Evolutionary conservation across 2,797 vertebrate species (phyloP), one percentile per base, ranked within the genome.

Genomic region (Acanthiza pusilla): DNA sequence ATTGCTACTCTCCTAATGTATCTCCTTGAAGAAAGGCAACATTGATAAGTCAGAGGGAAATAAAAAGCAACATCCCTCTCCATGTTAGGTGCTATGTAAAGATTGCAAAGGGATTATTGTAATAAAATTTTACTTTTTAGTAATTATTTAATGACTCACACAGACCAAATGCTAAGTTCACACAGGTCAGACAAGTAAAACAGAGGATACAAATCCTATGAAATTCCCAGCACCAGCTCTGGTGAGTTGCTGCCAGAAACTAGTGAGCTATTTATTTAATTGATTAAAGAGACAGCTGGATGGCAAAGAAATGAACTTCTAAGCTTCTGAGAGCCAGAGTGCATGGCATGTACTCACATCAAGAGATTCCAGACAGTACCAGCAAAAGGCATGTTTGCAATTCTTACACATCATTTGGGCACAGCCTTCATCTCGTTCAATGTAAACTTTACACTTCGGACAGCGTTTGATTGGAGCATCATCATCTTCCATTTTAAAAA

Each of bases 381-480:
- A 99, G 98, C 99, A 99, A 98, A 99, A 99, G 91, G 99, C 99
- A 15, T 99, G 99, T 91, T 99, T 99, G 98, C 99, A 99, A 97
- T 99, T 99, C 98, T 99, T 99, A 95, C 99, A 99, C 99, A 99
- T 99, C 99, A 99, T 99, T 97, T 99, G 99, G 6, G 99, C 99
- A 20, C 99, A 99, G 76, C 99, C 99, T 88, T 99, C 99, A 29
- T 99, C 99, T 65, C 99, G 97, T 97, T 99, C 99, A 22, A 99
- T 99, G 98, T 99, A 99, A 89, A 99, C 99, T 97, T 99, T 99
- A 97, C 99, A 99, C 97, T 99, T 99, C 32, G 99, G 99, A 95
- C 99, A 99, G 78, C 99, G 99, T 94, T 99, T 99, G 97, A 99
- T 99, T 4, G 99, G 98, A 10, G 98, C 99, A 2, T 99, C 98